phyloP scores from a whole-genome alignment of 2,797 vertebrate genomes.

The Falco columbarius region DNA sequence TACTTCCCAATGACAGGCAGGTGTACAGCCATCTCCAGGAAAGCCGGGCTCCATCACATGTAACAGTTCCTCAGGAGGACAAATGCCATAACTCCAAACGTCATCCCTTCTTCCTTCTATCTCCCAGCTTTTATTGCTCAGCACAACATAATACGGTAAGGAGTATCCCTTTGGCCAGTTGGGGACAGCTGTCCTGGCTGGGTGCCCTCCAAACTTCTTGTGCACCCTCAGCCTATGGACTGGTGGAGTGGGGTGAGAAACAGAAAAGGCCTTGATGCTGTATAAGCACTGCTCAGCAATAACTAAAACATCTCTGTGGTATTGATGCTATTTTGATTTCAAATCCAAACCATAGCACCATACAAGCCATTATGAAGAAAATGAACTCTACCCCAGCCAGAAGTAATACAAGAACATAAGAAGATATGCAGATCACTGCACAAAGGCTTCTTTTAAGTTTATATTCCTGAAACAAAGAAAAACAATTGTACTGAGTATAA shows the following conservation, averaged over 20 bases:
- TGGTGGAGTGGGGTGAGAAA: neutral
- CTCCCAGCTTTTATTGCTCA: no score
- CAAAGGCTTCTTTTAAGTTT: neutral
- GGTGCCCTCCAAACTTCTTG: neutral
- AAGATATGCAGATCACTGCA: neutral
- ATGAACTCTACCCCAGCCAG: neutral
- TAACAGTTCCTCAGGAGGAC: neutral
- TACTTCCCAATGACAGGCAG: neutral
- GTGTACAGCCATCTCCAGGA: neutral
- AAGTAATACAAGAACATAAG: neutral
- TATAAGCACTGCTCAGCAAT: neutral
- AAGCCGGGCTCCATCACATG: no score
- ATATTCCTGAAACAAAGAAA: neutral
- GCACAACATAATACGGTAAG: fast-evolving
- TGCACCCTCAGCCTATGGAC: neutral
- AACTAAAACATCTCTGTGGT: neutral
- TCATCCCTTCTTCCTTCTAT: neutral
- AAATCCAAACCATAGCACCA: neutral
- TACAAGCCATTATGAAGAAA: neutral
- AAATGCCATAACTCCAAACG: fast-evolving
- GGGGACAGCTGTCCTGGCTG: neutral
- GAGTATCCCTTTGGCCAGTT: neutral
- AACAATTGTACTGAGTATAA: neutral
- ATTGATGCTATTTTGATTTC: neutral
- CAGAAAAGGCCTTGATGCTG: neutral